These are phyloP conservation scores for Leptarthrus brevirostris DNA, from an alignment of 2,888 invertebrate species.

Conservation along the genomic window DNA sequence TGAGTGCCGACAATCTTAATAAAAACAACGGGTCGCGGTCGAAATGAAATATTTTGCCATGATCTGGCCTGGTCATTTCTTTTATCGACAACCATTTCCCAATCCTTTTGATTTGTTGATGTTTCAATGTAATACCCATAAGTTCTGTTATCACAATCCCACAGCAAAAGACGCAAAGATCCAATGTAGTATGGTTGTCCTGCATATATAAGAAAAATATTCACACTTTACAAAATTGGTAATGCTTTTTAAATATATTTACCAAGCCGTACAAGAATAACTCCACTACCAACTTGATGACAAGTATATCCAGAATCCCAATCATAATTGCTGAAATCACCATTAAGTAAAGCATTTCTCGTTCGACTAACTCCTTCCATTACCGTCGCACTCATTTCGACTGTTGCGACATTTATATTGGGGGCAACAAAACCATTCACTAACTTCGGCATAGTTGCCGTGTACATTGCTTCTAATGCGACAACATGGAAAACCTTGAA, in stretches of 20 bases:
- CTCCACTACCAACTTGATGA: constrained; percentile 94
- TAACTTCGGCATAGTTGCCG: constrained; percentile 79
- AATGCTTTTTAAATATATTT: too few species aligned
- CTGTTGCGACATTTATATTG: constrained; percentile 90
- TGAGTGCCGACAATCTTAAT: constrained; percentile 95
- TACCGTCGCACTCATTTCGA: constrained; percentile 89
- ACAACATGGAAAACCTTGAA: constrained; percentile 93
- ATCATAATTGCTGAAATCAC: constrained; percentile 94
- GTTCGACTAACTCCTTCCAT: constrained; percentile 95
- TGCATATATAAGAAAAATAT: too few species aligned
- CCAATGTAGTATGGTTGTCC: constrained; percentile 93
- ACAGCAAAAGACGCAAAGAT: constrained; percentile 90
- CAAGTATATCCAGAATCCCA: constrained; percentile 99
- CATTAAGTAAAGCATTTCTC: constrained; percentile 94
- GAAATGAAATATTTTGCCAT: constrained; percentile 93
- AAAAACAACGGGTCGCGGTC: constrained; percentile 87
- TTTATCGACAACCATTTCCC: constrained; percentile 91
- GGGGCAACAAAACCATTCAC: constrained; percentile 84
- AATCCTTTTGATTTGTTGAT: constrained; percentile 90
- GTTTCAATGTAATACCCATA: constrained; percentile 98
- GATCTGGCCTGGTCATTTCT: constrained; percentile 87
- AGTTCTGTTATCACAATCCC: constrained; percentile 96
- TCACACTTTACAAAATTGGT: background rate
- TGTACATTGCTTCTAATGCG: constrained; percentile 89
- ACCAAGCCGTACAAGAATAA: constrained; percentile 93